Evolutionary conservation across 2,797 vertebrate species (phyloP).

Genomic region (Chiloscyllium punctatum): DNA sequence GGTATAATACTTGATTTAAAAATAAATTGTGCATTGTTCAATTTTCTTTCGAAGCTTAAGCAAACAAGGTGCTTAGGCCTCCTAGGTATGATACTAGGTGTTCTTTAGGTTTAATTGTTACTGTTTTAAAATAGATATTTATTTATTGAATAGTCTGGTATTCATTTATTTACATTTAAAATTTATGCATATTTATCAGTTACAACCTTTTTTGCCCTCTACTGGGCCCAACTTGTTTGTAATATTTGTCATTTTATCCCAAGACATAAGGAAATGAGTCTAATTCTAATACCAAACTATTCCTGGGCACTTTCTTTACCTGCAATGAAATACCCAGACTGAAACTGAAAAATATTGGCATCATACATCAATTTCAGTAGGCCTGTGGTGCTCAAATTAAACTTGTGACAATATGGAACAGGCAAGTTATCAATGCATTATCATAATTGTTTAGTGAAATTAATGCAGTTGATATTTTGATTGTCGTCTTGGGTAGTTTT

Average conservation of each 20-base stretch:
- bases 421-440: slow-evolving; percentile 18
- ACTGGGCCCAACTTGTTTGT: neutral
- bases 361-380: neutral
- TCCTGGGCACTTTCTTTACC: slow-evolving; percentile 11
- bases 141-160: slow-evolving; percentile 25
- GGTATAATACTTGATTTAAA: slow-evolving; percentile 2
- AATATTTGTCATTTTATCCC: slow-evolving; percentile 2
- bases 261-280: neutral
- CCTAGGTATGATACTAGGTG: neutral
- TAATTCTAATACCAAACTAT: neutral
- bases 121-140: slow-evolving; percentile 21
- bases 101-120: neutral
- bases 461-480: slow-evolving; percentile 15
- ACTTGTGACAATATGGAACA: neutral
- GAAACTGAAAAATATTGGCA: neutral
- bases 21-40: neutral
- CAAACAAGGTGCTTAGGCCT: neutral
- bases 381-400: neutral
- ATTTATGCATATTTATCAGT: neutral
- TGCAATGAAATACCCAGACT: neutral
- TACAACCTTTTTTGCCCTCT: neutral
- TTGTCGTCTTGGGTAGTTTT: slow-evolving; percentile 15
- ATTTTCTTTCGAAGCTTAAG: neutral
- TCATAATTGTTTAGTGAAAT: slow-evolving; percentile 22
- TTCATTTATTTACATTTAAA: neutral